Evolutionary conservation across 2,888 invertebrate species (phyloP).

Genomic region (Theodoxus fluviatilis): DNA sequence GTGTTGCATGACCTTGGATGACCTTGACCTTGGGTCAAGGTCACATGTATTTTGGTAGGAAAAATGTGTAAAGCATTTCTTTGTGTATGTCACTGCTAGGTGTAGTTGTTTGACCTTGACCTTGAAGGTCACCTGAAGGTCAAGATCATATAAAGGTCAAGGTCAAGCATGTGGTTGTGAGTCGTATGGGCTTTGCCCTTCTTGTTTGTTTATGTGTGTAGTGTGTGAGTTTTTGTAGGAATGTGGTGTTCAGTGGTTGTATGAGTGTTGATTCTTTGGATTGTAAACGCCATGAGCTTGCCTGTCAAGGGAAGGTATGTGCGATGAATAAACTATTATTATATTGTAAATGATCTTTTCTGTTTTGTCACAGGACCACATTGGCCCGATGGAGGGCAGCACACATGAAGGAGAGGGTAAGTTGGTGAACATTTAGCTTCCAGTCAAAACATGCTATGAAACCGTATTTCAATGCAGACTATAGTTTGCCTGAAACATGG

Average conservation of each 20-base stretch:
- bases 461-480: not conserved
- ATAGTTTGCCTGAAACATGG: not conserved
- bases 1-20: no score
- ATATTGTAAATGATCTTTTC: not conserved
- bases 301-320: not conserved
- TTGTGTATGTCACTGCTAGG: no score
- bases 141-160: no score
- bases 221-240: not conserved
- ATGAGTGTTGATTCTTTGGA: not conserved
- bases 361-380: constrained; percentile 80
- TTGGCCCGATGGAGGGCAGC: constrained; percentile 97
- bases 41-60: no score
- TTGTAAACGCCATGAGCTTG: not conserved
- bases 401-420: constrained; percentile 68
- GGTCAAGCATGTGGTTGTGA: no score
- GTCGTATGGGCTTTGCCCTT: no score
- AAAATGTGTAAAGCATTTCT: no score
- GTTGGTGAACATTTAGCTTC: not conserved
- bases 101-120: no score
- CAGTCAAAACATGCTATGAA: not conserved
- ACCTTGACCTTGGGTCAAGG: no score
- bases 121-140: no score
- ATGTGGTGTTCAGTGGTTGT: not conserved
- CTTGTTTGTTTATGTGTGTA: not conserved
- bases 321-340: not conserved